Conservation (phyloP, 2,797 vertebrate species). For the Acanthornis magna region DNA sequence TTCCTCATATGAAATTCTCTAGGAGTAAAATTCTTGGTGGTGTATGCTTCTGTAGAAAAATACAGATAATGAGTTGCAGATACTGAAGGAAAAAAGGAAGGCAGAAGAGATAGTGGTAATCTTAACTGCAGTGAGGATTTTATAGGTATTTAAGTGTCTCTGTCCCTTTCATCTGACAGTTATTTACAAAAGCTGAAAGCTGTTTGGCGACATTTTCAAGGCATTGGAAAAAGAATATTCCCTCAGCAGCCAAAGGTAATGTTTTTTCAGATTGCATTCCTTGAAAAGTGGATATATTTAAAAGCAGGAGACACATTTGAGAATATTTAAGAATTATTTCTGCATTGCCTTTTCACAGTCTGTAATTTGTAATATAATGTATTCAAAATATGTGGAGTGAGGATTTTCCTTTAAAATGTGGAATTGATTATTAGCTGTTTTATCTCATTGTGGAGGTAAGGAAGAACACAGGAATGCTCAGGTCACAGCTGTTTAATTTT, state of each 20-base stretch:
- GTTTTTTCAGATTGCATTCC: neutral
- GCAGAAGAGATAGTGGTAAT: neutral
- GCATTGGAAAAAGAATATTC: neutral
- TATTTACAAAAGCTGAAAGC: neutral
- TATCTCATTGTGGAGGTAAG: neutral
- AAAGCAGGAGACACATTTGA: neutral
- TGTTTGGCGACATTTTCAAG: neutral
- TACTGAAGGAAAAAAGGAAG: neutral
- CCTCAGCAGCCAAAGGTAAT: neutral
- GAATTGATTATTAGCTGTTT: neutral
- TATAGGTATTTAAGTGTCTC: neutral
- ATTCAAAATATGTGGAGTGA: neutral
- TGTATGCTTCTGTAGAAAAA: neutral
- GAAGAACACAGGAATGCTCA: neutral
- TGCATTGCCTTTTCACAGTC: neutral
- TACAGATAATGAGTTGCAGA: neutral
- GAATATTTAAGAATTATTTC: neutral
- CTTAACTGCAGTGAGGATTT: neutral
- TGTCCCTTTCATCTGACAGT: neutral
- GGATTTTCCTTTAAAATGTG: neutral
- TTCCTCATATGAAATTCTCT: neutral
- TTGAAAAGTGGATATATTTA: neutral
- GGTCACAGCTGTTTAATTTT: neutral
- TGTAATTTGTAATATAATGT: neutral
- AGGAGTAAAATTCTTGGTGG: neutral